Evolutionary conservation across 2,797 vertebrate species (phyloP).

Genomic region (Pangasius krempfi): DNA sequence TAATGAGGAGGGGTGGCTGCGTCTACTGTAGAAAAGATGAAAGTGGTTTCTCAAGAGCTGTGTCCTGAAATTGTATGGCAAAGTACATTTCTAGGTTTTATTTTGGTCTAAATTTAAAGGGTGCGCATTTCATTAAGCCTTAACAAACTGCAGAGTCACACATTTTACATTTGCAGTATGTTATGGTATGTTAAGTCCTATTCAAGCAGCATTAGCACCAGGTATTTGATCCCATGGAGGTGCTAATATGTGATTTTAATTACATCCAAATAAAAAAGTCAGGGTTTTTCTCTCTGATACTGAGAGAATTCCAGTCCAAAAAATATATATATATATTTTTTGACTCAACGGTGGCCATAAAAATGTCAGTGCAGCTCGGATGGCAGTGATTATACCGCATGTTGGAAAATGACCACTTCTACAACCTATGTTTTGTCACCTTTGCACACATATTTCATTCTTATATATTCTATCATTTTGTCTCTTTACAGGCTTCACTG

Average conservation of each 20-base stretch:
- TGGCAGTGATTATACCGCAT: background rate
- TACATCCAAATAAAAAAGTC: background rate
- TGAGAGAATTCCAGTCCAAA: background rate
- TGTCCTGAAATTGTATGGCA: background rate
- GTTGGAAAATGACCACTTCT: background rate
- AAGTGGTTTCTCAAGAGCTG: background rate
- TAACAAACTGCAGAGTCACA: background rate
- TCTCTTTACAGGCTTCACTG: background rate
- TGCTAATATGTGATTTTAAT: background rate
- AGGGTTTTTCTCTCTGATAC: background rate
- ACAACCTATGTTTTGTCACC: background rate
- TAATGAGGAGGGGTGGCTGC: conserved; percentile 46
- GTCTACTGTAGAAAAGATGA: conserved; percentile 14
- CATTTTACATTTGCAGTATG: background rate
- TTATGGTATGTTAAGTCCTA: background rate
- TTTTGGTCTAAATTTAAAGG: background rate
- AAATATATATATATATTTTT: too few species aligned
- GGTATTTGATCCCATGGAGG: background rate
- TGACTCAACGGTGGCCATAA: background rate
- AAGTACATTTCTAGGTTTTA: background rate
- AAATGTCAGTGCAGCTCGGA: background rate
- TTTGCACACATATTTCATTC: background rate
- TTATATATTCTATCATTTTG: background rate
- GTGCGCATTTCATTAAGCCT: background rate
- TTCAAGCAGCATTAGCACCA: background rate